phyloP scores from a whole-genome alignment of 1,140 invertebrate genomes.

The Sogatella furcifera region DNA sequence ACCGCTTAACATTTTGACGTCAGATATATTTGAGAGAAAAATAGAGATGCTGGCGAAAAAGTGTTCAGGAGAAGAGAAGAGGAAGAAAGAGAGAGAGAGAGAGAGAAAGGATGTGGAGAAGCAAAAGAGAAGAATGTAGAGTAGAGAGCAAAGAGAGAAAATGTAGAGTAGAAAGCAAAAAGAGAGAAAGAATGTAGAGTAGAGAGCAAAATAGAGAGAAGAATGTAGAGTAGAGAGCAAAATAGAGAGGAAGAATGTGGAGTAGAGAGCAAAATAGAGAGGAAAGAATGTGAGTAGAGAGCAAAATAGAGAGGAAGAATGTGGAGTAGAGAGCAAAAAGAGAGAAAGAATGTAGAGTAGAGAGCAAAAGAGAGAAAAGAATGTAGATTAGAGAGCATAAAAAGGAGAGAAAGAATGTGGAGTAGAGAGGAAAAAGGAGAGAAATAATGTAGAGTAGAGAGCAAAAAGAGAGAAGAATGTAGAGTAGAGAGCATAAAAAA shows the following conservation, averaged over 20 bases:
- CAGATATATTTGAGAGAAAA: too few relatives aligned
- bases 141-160: not conserved
- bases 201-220: not conserved
- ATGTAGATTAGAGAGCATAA: not conserved
- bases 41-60: too few relatives aligned
- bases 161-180: too few relatives aligned
- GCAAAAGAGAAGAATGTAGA: too few relatives aligned
- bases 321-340: slow-evolving; percentile 1
- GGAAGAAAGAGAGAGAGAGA: too few relatives aligned
- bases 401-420: not conserved
- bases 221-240: not conserved
- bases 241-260: not conserved
- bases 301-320: not conserved
- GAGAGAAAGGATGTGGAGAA: too few relatives aligned
- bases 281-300: not conserved
- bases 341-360: not conserved
- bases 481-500: not conserved
- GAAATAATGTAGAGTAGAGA: too few relatives aligned
- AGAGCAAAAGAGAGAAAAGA: not conserved
- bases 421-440: not conserved
- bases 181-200: not conserved
- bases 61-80: too few relatives aligned
- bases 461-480: not conserved
- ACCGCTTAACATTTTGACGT: too few relatives aligned
- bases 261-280: not conserved